A percentile compares a stretch with the other conserved stretches of the same genome.
Evolutionary conservation across 1,140 invertebrate species (phyloP).

Genomic region (Sitodiplosis mosellana): DNA sequence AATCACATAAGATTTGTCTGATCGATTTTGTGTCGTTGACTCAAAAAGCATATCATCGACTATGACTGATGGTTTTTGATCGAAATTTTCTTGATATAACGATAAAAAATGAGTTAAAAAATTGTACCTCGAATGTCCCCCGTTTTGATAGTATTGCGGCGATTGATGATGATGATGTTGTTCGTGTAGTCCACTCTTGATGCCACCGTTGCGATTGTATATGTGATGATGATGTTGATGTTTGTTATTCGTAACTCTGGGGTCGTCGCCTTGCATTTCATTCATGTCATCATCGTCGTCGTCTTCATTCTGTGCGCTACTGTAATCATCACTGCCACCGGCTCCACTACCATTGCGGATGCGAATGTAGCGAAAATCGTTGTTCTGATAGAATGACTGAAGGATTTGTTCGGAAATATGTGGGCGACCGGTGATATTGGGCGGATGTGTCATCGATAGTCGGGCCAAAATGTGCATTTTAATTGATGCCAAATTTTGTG

Average conservation of each 20-base stretch:
- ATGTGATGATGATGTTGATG: too few relatives aligned
- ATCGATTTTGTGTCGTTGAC: too few relatives aligned
- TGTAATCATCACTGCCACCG: neutral
- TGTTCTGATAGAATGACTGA: constrained; percentile 17
- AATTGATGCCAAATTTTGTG: constrained; percentile 19
- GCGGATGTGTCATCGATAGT: constrained; percentile 14
- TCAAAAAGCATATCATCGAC: too few relatives aligned
- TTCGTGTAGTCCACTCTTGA: too few relatives aligned
- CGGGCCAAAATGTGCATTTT: constrained; percentile 20
- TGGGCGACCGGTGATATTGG: constrained; percentile 17
- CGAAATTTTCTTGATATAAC: too few relatives aligned
- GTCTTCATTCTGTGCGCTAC: neutral
- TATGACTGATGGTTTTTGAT: too few relatives aligned
- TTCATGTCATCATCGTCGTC: neutral
- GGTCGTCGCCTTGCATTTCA: constrained; percentile 1
- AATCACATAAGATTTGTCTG: too few relatives aligned
- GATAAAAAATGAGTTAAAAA: too few relatives aligned
- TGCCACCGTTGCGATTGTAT: too few relatives aligned
- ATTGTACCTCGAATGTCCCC: too few relatives aligned
- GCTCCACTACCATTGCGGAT: neutral
- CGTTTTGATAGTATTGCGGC: too few relatives aligned
- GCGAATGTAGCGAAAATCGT: constrained; percentile 5
- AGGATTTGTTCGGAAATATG: constrained; percentile 15
- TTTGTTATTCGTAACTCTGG: neutral
- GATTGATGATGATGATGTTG: too few relatives aligned